These are phyloP conservation scores for Zygogramma bicolorata DNA, from an alignment of 2,888 invertebrate genomes.

Conservation along the genomic window DNA sequence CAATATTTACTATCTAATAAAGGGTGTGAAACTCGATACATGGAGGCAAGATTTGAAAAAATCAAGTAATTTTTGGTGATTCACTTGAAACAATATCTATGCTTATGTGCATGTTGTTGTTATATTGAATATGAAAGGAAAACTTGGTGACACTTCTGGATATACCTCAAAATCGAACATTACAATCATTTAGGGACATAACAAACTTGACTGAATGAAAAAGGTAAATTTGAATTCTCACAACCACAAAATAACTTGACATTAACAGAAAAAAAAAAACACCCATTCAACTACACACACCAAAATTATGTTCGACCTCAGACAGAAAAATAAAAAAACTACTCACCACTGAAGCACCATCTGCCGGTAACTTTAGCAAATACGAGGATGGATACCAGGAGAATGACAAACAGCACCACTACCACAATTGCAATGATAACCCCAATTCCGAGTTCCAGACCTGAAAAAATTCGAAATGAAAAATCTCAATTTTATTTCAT, in stretches of 20 bases:
- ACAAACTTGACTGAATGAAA: neutral
- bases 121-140: neutral
- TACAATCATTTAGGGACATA: neutral
- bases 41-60: too few species aligned
- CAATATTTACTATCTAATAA: too few species aligned
- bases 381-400: constrained; percentile 75
- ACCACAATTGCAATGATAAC: constrained; percentile 84
- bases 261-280: neutral
- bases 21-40: too few species aligned
- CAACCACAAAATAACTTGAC: neutral
- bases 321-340: constrained; percentile 39
- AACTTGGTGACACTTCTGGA: neutral
- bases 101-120: too few species aligned
- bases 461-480: constrained; percentile 61
- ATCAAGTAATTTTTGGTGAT: too few species aligned
- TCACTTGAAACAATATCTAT: too few species aligned
- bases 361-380: constrained; percentile 85
- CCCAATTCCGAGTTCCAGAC: constrained; percentile 79
- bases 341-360: constrained; percentile 91
- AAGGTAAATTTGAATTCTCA: constrained; percentile 19
- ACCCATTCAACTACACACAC: neutral
- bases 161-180: neutral
- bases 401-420: constrained; percentile 75
- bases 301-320: neutral
- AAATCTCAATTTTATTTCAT: neutral